Conservation (phyloP, 2,888 invertebrate genomes). For the Torymus auratus region DNA sequence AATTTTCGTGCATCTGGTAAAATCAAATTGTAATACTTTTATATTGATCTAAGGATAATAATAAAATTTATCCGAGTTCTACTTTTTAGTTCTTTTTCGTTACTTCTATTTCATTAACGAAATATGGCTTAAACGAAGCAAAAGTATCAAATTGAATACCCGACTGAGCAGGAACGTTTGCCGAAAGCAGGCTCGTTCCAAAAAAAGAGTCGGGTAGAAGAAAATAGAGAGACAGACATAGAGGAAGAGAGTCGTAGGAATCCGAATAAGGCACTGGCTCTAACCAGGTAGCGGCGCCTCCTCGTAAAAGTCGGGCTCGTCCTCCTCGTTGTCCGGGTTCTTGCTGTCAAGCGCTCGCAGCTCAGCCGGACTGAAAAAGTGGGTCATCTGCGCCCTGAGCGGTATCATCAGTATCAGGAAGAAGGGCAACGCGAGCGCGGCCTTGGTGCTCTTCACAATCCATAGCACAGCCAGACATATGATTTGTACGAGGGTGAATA, state of each 20-base stretch:
- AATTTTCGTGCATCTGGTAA: too few species aligned
- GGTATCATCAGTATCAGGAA: slow-evolving; percentile 95
- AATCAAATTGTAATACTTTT: too few species aligned
- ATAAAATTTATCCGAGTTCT: too few species aligned
- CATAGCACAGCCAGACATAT: slow-evolving; percentile 88
- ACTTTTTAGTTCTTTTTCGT: too few species aligned
- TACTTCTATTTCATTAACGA: not conserved
- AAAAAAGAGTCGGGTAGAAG: not conserved
- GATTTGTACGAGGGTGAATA: slow-evolving; percentile 92
- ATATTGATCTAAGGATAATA: too few species aligned
- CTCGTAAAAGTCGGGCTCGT: slow-evolving; percentile 96
- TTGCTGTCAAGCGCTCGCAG: slow-evolving; percentile 92
- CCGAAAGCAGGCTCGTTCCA: not conserved
- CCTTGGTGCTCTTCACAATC: slow-evolving; percentile 92
- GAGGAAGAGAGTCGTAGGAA: slow-evolving; percentile 62
- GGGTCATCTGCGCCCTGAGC: slow-evolving; percentile 84
- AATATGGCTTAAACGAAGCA: slow-evolving; percentile 19
- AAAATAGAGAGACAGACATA: not conserved
- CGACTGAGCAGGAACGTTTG: too few species aligned
- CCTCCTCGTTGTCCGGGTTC: slow-evolving; percentile 88
- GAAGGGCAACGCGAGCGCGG: slow-evolving; percentile 95
- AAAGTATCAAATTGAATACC: not conserved
- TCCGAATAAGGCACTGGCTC: slow-evolving; percentile 67
- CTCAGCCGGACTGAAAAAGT: slow-evolving; percentile 88
- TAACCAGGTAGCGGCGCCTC: slow-evolving; percentile 91